A percentile compares a stretch with the other conserved stretches of the same genome.
phyloP scores from a whole-genome alignment of 2,797 vertebrate genomes.

The Bradypus variegatus region DNA sequence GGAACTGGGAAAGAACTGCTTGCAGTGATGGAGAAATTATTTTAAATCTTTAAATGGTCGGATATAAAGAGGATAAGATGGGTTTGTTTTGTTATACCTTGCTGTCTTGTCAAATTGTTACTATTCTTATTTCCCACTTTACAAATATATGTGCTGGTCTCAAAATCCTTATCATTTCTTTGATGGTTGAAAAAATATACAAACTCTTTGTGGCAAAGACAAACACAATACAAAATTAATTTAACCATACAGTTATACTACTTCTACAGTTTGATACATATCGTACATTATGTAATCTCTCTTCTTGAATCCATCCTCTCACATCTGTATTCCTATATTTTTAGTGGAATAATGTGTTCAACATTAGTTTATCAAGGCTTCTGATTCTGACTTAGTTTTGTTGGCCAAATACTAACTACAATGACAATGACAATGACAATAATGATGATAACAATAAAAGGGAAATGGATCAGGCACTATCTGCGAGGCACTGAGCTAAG shows the following conservation, averaged over 20 bases:
- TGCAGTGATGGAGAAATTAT: not conserved
- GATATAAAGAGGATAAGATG: not conserved
- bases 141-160: constrained; percentile 11
- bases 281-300: not conserved
- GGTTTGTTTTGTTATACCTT: not conserved
- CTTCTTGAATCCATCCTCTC: not conserved
- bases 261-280: not conserved
- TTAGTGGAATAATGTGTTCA: not conserved
- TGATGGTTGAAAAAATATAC: not conserved
- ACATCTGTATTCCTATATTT: not conserved
- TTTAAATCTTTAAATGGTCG: not conserved
- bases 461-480: not conserved
- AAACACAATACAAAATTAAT: constrained; percentile 1
- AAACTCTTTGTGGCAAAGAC: not conserved
- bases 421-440: not conserved
- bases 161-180: constrained; percentile 21
- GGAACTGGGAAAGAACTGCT: not conserved
- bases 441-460: not conserved
- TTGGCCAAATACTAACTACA: not conserved
- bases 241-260: not conserved
- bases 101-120: not conserved
- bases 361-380: not conserved
- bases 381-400: not conserved
- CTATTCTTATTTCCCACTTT: not conserved
- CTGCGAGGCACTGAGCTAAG: not conserved